Percentiles rank a stretch among this genome's conserved stretches.
These are phyloP conservation scores for Diachasma alloeum DNA, from an alignment of 1,140 invertebrate species.

Conservation along the genomic window DNA sequence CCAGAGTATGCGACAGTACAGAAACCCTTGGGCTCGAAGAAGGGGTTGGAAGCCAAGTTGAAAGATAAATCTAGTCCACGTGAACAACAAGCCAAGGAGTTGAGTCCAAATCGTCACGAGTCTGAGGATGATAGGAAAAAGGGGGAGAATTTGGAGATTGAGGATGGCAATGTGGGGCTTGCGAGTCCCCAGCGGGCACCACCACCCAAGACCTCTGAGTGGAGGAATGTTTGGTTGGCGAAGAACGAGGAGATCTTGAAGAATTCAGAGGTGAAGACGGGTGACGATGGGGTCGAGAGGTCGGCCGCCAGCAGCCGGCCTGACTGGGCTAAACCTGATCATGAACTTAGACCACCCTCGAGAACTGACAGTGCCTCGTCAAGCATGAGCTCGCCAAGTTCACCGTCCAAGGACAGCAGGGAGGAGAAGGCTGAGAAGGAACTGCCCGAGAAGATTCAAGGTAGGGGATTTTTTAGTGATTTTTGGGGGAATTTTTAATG, in stretches of 20 bases:
- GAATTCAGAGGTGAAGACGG: conserved; percentile 44
- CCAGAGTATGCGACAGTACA: conserved; percentile 61
- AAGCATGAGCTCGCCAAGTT: conserved; percentile 60
- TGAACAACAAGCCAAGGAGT: conserved; percentile 22
- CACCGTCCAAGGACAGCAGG: conserved; percentile 58
- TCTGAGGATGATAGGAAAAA: conserved; percentile 36
- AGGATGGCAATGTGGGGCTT: conserved; percentile 50
- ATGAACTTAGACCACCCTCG: conserved; percentile 53
- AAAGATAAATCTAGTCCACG: conserved; percentile 33
- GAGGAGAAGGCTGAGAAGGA: conserved; percentile 61
- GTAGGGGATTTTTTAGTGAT: too few relatives aligned
- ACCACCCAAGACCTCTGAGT: conserved; percentile 58
- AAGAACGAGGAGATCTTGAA: conserved; percentile 59
- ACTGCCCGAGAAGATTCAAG: conserved; percentile 54
- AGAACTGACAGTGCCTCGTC: conserved; percentile 58
- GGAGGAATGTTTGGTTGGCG: conserved; percentile 58
- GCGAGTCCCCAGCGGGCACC: conserved; percentile 48
- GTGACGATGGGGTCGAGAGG: conserved; percentile 36
- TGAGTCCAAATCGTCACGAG: conserved; percentile 47
- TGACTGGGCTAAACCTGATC: conserved; percentile 58
- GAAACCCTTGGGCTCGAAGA: conserved; percentile 38
- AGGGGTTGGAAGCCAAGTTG: conserved; percentile 32
- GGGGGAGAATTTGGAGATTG: conserved; percentile 41
- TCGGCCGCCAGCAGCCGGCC: conserved; percentile 43
- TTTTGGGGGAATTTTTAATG: too few relatives aligned